Evolutionary conservation across 2,888 invertebrate species (phyloP), one percentile per base, ranked within the genome.

Genomic region (Selenia dentaria): DNA sequence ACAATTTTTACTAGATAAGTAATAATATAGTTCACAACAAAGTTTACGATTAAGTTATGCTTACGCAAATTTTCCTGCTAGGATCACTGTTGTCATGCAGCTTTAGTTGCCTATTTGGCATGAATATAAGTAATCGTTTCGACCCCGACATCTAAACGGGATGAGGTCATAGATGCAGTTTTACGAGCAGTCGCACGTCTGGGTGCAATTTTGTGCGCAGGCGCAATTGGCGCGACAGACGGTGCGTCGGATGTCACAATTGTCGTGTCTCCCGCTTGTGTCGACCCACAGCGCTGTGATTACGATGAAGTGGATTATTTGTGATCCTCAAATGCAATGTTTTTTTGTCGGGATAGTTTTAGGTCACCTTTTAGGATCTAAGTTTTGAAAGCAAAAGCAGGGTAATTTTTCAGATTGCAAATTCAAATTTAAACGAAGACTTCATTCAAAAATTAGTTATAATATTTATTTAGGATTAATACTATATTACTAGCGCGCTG

Each of bases 81-180:
- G n/a, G n/a, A n/a, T n/a, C n/a, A n/a, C 12, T 34, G 41, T 48
- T 24, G 36, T 20, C 37, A 48, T 42, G 37, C 11, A 16, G 10
- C 26, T 34, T 11, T 10, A 31, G 37, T 42, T 41, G 42, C 37
- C 47, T 37, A 42, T 37, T 41, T 41, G 42, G 42, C 74, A 64
- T 63, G 57, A 48, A 42, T n/a, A n/a, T n/a, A n/a, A 33, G 28
- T 43, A 49, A 49, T 22, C 43, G 39, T 43, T 48, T 41, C 51
- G 55, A 55, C 57, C 54, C 51, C 53, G 47, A 46, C 57, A 54
- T 53, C 44, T 36, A 52, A 54, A 49, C 39, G 39, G 62, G 71
- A 72, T 80, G 83, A 83, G 78, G 74, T 86, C 83, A 83, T 76
- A 74, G 78, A 69, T 82, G 83, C 83, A 81, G 52, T 52, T 42